phyloP scores from a whole-genome alignment of 2,797 vertebrate genomes.

The Prionace glauca region DNA sequence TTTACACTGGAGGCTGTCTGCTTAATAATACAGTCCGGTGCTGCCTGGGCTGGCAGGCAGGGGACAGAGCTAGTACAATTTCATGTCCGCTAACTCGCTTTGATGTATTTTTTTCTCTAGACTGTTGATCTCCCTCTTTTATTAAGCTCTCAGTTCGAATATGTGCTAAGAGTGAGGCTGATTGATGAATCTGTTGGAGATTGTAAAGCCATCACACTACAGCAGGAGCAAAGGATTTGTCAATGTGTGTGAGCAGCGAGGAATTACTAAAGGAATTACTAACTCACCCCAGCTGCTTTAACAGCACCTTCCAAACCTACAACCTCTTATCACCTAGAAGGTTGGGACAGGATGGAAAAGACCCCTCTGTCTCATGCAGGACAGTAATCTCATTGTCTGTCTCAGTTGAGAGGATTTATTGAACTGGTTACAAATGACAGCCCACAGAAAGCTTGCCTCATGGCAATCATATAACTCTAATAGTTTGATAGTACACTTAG shows the following conservation, averaged over 20 bases:
- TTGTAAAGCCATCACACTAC: not conserved
- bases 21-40: slow-evolving; percentile 11
- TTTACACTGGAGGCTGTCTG: not conserved
- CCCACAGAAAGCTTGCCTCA: no score
- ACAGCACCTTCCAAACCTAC: no score
- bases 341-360: no score
- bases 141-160: not conserved
- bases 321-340: no score
- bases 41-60: not conserved
- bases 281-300: no score
- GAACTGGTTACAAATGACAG: no score
- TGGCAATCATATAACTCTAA: no score
- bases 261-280: not conserved
- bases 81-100: not conserved
- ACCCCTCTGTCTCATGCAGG: no score
- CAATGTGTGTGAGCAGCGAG: not conserved
- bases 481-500: no score
- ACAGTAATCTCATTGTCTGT: no score
- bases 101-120: not conserved
- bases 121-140: not conserved
- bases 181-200: not conserved
- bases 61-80: not conserved
- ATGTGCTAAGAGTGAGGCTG: not conserved
- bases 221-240: not conserved
- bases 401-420: no score